These are phyloP conservation scores for Zaprionus capensis DNA, from an alignment of 1,140 invertebrate genomes.

Conservation along the genomic window DNA sequence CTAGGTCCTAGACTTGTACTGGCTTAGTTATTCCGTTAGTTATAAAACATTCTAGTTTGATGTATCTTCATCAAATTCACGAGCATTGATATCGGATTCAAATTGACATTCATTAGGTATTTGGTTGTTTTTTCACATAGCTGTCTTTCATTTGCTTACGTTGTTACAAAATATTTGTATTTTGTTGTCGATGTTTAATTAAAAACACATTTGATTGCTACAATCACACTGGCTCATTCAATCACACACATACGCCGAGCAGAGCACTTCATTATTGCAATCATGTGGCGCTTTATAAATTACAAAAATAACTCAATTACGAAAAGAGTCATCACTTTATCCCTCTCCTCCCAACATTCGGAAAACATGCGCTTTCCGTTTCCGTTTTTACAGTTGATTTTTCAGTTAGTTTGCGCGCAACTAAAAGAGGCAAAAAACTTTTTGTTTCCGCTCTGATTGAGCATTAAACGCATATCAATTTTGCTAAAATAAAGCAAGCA, in stretches of 20 bases:
- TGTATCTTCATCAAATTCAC: no score
- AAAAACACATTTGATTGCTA: constrained; percentile 56
- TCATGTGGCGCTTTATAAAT: constrained; percentile 54
- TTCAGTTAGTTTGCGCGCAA: constrained; percentile 19
- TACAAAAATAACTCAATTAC: constrained; percentile 75
- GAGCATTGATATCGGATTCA: no score
- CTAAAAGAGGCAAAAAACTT: constrained; percentile 46
- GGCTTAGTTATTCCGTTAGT: no score
- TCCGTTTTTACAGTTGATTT: constrained; percentile 64
- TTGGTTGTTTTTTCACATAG: constrained; percentile 44
- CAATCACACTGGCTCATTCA: background rate
- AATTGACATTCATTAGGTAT: background rate
- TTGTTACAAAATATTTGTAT: constrained; percentile 54
- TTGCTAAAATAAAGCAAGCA: constrained; percentile 64
- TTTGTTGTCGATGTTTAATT: constrained; percentile 61
- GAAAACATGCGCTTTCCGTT: constrained; percentile 75
- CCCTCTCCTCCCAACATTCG: background rate
- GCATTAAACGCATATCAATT: constrained; percentile 74
- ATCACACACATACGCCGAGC: background rate
- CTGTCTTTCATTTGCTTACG: constrained; percentile 75
- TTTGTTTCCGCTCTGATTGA: constrained; percentile 76
- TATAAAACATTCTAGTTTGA: no score
- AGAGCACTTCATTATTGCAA: constrained; percentile 67
- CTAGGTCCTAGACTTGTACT: no score
- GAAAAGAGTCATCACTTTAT: constrained; percentile 27